Base-by-base conservation (phyloP, 2,113 vertebrate species). In the Sinocyclocheilus grahami region DNA sequence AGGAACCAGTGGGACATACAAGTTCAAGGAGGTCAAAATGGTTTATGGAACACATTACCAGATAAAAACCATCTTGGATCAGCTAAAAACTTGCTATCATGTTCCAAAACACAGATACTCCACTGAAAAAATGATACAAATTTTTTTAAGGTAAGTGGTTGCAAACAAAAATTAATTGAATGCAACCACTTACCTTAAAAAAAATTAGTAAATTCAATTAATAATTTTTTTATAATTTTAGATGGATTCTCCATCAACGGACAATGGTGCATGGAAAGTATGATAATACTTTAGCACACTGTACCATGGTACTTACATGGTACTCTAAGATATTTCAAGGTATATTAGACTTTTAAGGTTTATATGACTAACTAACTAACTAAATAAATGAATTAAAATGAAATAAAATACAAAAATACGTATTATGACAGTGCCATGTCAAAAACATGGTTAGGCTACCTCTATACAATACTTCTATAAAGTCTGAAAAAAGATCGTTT, bases 1-100 rank as follows among this genome's bases (percentile, higher is more conserved):
- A 62, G 9, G 8, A 62, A 62, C 58, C 58, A 62, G 22, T 22
- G 20, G 22, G 58, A 3, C 8, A 60, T 22, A 37, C 27, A 71
- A 71, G 67, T 9, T 37, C 67, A 71, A 71, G 16, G 65, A 69
- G 13, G 69, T 74, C 20, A 74, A 74, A 74, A 42, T 42, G 58
- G 20, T 5, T 74, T 42, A 1, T 42, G 33, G 33, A 22, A 12
- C 33, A 42, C 2, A 8, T 9, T n/a, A 37, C 6, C 65, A 33
- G 6, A 69, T 33, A 27, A 65, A 65, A 63, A 63, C 46, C 63
- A 30, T 67, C 13, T 63, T 12, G 10, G n/a, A 24, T 24, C 60
- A 30, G 9, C 8, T 71, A 39, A 72, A 22, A 72, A 22, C 18
- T 39, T 72, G 33, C 33, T 5, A 10, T 71, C 8, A 39, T 71